Conservation (phyloP, 2,113 vertebrate species). For the Poeciliopsis occidentalis region DNA sequence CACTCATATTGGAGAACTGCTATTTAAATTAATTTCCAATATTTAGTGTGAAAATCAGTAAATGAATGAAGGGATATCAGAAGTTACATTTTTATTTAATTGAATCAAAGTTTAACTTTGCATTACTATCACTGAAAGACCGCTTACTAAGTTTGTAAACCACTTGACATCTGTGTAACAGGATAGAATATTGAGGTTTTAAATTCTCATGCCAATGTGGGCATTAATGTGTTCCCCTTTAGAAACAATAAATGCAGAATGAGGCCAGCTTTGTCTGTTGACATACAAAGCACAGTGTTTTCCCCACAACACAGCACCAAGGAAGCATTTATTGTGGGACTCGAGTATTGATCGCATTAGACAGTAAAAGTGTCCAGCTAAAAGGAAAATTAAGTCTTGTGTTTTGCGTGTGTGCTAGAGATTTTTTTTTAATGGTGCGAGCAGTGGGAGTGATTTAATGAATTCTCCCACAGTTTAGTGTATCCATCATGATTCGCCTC, state of each 20-base stretch:
- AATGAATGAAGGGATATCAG: not conserved
- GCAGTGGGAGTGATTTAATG: slow-evolving; percentile 59
- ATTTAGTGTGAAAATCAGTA: not conserved
- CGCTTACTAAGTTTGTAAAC: not conserved
- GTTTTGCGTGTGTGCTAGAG: slow-evolving; percentile 11
- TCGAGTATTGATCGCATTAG: slow-evolving; percentile 9
- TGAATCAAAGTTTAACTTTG: too few relatives aligned
- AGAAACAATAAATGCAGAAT: slow-evolving; percentile 2
- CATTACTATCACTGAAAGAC: too few relatives aligned
- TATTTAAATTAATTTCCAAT: too few relatives aligned
- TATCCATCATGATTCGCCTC: slow-evolving; percentile 67
- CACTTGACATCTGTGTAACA: not conserved
- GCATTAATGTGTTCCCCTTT: not conserved
- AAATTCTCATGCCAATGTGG: not conserved
- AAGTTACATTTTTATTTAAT: not conserved
- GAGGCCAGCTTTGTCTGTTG: not conserved
- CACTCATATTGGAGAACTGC: too few relatives aligned
- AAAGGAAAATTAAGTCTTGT: slow-evolving; percentile 7
- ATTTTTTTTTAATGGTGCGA: slow-evolving; percentile 23
- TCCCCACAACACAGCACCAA: not conserved
- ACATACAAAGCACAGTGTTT: slow-evolving; percentile 5
- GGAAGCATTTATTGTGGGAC: slow-evolving; percentile 9
- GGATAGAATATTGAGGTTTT: not conserved
- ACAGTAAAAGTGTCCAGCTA: slow-evolving; percentile 7
- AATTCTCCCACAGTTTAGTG: slow-evolving; percentile 59